phyloP scores from a whole-genome alignment of 1,140 invertebrate species.

The Drosophila auraria region DNA sequence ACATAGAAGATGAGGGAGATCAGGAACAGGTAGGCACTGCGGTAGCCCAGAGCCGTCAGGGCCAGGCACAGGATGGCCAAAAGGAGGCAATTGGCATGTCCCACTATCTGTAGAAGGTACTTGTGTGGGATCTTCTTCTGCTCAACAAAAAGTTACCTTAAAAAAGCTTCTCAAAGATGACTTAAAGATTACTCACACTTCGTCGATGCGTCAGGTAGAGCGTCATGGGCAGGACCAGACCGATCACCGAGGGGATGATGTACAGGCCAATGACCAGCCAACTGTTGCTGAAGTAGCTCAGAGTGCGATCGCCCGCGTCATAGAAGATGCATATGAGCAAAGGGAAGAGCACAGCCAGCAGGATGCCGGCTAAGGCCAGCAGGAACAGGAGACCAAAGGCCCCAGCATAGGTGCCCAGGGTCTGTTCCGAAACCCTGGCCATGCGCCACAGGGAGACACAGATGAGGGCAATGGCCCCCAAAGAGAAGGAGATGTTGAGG shows the following conservation, averaged over 20 bases:
- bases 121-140: constrained; percentile 59
- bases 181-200: constrained; percentile 86
- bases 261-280: constrained; percentile 88
- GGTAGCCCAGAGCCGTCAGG: constrained; percentile 45
- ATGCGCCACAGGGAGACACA: constrained; percentile 83
- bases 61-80: constrained; percentile 62
- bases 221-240: constrained; percentile 51
- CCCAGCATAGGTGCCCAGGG: constrained; percentile 27
- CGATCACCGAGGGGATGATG: constrained; percentile 86
- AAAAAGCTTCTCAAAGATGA: background rate
- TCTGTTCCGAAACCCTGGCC: constrained; percentile 33
- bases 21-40: constrained; percentile 69
- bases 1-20: constrained; percentile 74
- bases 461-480: constrained; percentile 78
- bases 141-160: background rate
- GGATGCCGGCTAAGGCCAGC: constrained; percentile 86
- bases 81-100: constrained; percentile 70
- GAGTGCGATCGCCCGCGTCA: constrained; percentile 85
- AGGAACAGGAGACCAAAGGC: constrained; percentile 48
- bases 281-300: constrained; percentile 90
- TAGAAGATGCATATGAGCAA: constrained; percentile 85
- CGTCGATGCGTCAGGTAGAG: constrained; percentile 53
- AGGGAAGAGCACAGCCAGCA: constrained; percentile 87
- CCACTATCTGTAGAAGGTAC: constrained; percentile 71
- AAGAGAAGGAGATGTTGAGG: constrained; percentile 87